Percentiles rank a stretch among this genome's conserved stretches.
Conservation (phyloP, 2,888 invertebrate genomes). For the Conus canariensis region DNA sequence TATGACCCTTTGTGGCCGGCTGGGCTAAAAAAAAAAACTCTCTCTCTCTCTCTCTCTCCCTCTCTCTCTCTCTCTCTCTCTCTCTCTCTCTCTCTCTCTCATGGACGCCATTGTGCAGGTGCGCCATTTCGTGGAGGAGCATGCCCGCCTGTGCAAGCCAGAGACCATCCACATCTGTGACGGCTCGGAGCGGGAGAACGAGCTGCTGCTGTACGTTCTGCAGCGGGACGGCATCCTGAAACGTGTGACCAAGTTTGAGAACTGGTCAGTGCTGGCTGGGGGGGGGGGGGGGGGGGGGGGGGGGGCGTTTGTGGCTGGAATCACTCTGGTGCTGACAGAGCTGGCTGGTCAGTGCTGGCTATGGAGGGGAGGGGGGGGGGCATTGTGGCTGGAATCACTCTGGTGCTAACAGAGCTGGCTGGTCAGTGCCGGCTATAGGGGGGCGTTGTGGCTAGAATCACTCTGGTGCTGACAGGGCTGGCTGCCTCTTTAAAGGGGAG, state of each 20-base stretch:
- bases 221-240: conserved; percentile 87
- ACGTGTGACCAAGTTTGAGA: conserved; percentile 91
- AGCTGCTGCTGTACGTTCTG: conserved; percentile 87
- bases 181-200: conserved; percentile 89
- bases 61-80: conserved; percentile 2
- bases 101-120: conserved; percentile 42
- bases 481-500: too few relatives aligned
- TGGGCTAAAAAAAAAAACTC: background rate
- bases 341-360: too few relatives aligned
- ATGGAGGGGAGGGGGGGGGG: too few relatives aligned
- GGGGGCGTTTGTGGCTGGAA: too few relatives aligned
- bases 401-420: too few relatives aligned
- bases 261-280: conserved; percentile 85
- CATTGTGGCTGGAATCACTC: too few relatives aligned
- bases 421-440: too few relatives aligned
- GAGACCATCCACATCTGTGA: conserved; percentile 94
- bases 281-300: too few relatives aligned
- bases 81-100: conserved; percentile 23
- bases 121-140: conserved; percentile 79
- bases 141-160: conserved; percentile 91
- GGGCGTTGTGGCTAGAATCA: too few relatives aligned
- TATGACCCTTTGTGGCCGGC: too few relatives aligned
- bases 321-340: too few relatives aligned
- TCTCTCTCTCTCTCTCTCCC: conserved; percentile 5
- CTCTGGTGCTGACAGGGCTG: too few relatives aligned